phyloP scores from a whole-genome alignment of 1,140 invertebrate species.

The Brachionus rotundiformis region DNA sequence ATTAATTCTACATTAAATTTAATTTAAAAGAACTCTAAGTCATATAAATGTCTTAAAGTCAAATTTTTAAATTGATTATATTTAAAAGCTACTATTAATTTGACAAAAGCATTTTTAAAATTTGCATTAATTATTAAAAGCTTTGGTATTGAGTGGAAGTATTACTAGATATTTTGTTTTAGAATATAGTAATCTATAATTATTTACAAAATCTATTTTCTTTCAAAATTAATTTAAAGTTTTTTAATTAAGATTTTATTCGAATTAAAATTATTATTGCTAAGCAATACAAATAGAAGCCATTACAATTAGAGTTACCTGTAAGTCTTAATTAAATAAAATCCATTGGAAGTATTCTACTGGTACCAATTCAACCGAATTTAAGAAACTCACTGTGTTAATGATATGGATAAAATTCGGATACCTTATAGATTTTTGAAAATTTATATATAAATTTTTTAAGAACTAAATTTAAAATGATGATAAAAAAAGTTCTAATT shows the following conservation, averaged over 20 bases:
- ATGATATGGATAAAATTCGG: neutral
- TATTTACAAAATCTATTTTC: neutral
- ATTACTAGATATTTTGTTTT: too few species aligned
- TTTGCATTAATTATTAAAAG: too few species aligned
- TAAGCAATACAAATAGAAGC: neutral
- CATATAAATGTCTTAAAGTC: too few species aligned
- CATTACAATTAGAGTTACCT: neutral
- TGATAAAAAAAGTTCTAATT: neutral
- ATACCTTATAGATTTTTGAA: neutral
- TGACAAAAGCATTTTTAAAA: too few species aligned
- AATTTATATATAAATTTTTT: neutral
- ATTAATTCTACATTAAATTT: too few species aligned
- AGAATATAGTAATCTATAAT: too few species aligned
- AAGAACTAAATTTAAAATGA: neutral
- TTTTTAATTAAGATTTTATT: neutral
- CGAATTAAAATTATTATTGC: neutral
- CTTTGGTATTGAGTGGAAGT: too few species aligned
- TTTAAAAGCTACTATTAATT: too few species aligned
- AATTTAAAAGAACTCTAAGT: too few species aligned
- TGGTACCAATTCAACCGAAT: neutral
- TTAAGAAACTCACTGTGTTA: neutral
- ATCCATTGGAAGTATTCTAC: neutral
- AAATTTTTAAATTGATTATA: too few species aligned
- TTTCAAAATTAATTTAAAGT: neutral
- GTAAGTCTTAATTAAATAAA: conserved; percentile 2